phyloP scores from a whole-genome alignment of 2,113 vertebrate genomes.

The Erythrocercus mccallii region DNA sequence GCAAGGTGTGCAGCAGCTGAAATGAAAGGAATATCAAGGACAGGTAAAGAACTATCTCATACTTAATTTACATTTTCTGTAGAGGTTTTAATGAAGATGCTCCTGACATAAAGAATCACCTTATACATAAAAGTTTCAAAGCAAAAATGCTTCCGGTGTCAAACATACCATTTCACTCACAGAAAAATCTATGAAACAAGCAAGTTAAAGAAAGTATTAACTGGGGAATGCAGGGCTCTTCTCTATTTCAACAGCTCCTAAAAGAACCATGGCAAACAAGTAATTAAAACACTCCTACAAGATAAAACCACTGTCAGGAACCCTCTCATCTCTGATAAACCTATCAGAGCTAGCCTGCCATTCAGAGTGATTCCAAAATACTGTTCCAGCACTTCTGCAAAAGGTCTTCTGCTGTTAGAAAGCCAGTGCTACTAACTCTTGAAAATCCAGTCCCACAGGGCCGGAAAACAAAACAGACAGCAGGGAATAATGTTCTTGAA shows the following conservation, averaged over 20 bases:
- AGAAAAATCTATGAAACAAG: not conserved
- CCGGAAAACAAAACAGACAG: not conserved
- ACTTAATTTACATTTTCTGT: not conserved
- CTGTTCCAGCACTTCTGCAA: not conserved
- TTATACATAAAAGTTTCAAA: not conserved
- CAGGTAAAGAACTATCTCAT: not conserved
- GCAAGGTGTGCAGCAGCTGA: not conserved
- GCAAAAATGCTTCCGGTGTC: not conserved
- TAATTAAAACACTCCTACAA: not conserved
- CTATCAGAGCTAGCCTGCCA: not conserved
- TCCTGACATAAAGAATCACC: not conserved
- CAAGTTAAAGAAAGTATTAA: not conserved
- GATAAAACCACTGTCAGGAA: not conserved
- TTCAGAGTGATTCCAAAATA: not conserved
- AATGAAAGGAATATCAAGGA: not conserved
- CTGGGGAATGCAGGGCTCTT: not conserved
- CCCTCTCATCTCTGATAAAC: not conserved
- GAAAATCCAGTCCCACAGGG: not conserved
- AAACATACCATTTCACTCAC: not conserved
- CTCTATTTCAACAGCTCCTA: not conserved
- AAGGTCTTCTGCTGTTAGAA: not conserved
- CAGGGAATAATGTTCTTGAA: not conserved
- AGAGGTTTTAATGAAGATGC: not conserved
- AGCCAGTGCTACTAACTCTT: not conserved
- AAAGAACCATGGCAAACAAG: not conserved